Evolutionary conservation across 1,140 invertebrate genomes (phyloP), one percentile per base, ranked within the genome.

Genomic region (Formica selysi): DNA sequence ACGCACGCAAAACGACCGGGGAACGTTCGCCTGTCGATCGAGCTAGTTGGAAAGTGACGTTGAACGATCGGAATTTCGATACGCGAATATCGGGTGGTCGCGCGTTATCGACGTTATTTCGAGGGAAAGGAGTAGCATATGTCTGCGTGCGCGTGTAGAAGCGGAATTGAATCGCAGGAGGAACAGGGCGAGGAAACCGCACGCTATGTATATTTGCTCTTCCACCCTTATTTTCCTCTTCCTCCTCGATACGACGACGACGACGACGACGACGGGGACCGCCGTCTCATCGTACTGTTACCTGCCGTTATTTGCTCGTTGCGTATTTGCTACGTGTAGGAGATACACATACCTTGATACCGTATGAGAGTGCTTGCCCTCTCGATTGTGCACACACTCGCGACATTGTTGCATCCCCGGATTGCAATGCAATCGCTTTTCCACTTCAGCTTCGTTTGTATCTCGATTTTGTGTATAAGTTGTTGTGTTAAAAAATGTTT

Each of bases 141-240:
- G 38, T 61, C 54, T 22, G 22, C 22, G 22, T 32, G 19, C 10
- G 29, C 41, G 38, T 22, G 32, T 71, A 76, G 8, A 6, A 44
- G 11, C 41, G 57, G 54, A 88, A 87, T 88, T 73, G 86, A 87
- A 87, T 88, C 79, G 87, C 41, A 16, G 57, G n/a, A 65, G 64
- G 10, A 73, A 73, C 57, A 71, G 11, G 51, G 32, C 61, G 61
- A 59, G 41, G 73, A 80, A 59, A 73, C 32, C 57, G 22, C 62
- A 32, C 19, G 5, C 54, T 44, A 79, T 51, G 85, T 74, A 51
- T 68, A 83, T 86, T 86, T 73, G 78, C 65, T 54, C 26, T 54
- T 59, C 26, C 48, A 41, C 38, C 41, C 68, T 83, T 83, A 73
- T 61, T 83, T 83, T 48, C 38, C 54, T 26, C 54, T 73, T 81